Percentiles rank a stretch among this genome's conserved stretches.
These are phyloP conservation scores for Oconnorella tubifera DNA, from an alignment of 2,888 invertebrate genomes.

Conservation along the genomic window DNA sequence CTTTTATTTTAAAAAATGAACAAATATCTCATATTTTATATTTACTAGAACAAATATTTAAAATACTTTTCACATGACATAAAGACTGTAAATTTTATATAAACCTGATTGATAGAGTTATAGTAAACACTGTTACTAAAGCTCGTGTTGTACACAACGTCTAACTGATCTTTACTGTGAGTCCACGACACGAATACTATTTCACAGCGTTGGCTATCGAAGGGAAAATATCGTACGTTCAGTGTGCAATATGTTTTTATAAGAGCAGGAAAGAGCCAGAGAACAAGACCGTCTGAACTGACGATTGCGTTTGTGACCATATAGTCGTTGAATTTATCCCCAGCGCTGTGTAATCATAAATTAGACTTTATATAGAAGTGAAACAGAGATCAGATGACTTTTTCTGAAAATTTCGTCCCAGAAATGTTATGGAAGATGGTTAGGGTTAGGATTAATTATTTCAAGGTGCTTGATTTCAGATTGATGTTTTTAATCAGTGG, in stretches of 20 bases:
- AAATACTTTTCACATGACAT: too few relatives aligned
- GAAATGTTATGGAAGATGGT: too few relatives aligned
- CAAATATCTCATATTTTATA: too few relatives aligned
- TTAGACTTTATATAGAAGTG: too few relatives aligned
- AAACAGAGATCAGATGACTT: too few relatives aligned
- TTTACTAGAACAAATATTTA: too few relatives aligned
- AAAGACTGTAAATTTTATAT: too few relatives aligned
- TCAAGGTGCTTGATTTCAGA: too few relatives aligned
- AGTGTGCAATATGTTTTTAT: conserved; percentile 59
- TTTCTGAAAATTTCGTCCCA: too few relatives aligned
- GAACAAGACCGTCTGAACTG: conserved; percentile 57
- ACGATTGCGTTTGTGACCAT: conserved; percentile 59
- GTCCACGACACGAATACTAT: conserved; percentile 61
- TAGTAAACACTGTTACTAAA: conserved; percentile 57
- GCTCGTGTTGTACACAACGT: conserved; percentile 33
- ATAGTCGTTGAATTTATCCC: conserved; percentile 41
- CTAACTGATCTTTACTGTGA: conserved; percentile 56
- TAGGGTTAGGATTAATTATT: too few relatives aligned
- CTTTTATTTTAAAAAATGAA: too few relatives aligned
- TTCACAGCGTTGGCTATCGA: conserved; percentile 58
- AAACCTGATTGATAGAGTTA: conserved; percentile 75
- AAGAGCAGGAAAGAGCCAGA: conserved; percentile 59
- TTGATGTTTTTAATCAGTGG: too few relatives aligned
- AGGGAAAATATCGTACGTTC: conserved; percentile 60
- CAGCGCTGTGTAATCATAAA: conserved; percentile 34